Base-by-base conservation (phyloP, 2,797 vertebrate species). In the Gobionotothen gibberifrons region DNA sequence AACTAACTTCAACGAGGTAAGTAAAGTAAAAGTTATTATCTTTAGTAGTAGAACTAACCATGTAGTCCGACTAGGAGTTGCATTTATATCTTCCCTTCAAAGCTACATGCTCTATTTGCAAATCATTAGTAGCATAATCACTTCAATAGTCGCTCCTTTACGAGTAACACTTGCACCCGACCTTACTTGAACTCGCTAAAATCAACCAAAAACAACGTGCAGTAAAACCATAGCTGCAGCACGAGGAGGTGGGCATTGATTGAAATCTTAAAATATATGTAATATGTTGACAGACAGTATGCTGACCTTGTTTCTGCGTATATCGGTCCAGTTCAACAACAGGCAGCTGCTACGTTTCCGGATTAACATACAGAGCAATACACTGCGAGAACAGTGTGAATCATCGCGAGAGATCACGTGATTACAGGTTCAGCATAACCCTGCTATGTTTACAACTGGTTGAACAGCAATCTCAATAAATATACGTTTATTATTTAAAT, bases 381-480 rank as follows among this genome's bases (percentile, higher is more conserved):
- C 9, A 1, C 40, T 26, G 5, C 16, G 44, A 0, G 2, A 44
- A 8, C 8, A 36, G 19, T 19, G 17, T 4, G 26, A 56, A 52
- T 0, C 29, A 74, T 77, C 77, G 84, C 87, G 84, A 79, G 73
- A 86, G 4, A n/a, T 39, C 16, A 21, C 69, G 79, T 65, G 79
- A 83, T 4, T 40, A 32, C 22, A 26, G 17, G 1, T 15, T 7
- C 42, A 13, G 5, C 19, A 7, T 14, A 63, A 22, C 8, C 13
- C 14, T 6, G 14, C n/a, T 10, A 1, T 19, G 47, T 14, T 12
- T 26, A 26, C 26, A 26, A 26, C 9, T 7, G 5, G 16, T 4
- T 36, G 32, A 44, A 0, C 14, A 42, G 5, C 16, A n/a, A 12
- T 9, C 19, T 16, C 40, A 15, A 2, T 11, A 48, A 36, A 70